Evolutionary conservation across 2,797 vertebrate species (phyloP), one percentile per base, ranked within the genome.

Genomic region (Aphelocoma californica): DNA sequence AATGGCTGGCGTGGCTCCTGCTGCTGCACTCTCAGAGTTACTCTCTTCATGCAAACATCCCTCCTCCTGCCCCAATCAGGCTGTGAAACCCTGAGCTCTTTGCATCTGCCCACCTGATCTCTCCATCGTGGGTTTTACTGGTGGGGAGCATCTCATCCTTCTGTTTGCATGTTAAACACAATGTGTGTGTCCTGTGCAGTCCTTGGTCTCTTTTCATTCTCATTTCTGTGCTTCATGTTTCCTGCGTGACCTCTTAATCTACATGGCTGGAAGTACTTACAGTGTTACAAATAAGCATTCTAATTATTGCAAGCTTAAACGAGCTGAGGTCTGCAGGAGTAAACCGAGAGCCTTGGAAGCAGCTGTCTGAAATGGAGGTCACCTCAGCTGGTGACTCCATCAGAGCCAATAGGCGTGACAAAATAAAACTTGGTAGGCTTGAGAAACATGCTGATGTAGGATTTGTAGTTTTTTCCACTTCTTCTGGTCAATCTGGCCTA

Each of bases 41-140:
- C 25, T 66, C 5, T 4, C 26, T 62, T 62, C 44, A 21, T 17
- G 6, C 21, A 25, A 26, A 73, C 18, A 58, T 48, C 50, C 56
- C n/a, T 77, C 36, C 56, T 74, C 14, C 38, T 79, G n/a, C 36
- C 84, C n/a, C 65, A 24, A 54, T 29, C 50, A 47, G 54, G 80
- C 51, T 34, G n/a, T 58, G 40, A 61, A 62, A 62, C 54, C 44
- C 48, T 24, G 62, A 75, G 29, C 31, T 65, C 36, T 44, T 44
- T 11, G 5, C 83, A n/a, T 56, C 50, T 54, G 28, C 45, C 28
- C 34, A 4, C 18, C 48, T 73, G 42, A 16, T n/a, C 60, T 57
- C 17, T 48, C 44, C 18, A 1, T n/a, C 0, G 0, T 12, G 32
- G n/a, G 6, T 69, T 90, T 70, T 60, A 7, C 12, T 40, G 4